These are phyloP conservation scores for Rhizomys pruinosus DNA, from an alignment of 2,113 vertebrate species.

Conservation along the genomic window DNA sequence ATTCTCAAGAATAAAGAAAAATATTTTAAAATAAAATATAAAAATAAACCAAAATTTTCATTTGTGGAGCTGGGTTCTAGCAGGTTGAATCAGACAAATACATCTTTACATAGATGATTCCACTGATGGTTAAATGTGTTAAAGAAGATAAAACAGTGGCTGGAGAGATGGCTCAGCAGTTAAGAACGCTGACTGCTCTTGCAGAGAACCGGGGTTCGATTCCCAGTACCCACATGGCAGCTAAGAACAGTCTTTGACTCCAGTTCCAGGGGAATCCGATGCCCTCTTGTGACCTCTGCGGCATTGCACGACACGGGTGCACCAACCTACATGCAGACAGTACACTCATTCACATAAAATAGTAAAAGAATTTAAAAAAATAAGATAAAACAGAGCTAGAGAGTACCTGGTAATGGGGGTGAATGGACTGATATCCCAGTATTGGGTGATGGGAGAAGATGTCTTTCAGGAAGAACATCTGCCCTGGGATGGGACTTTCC, in stretches of 20 bases:
- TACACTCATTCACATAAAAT: too few species aligned
- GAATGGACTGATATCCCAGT: not conserved
- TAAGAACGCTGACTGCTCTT: too few species aligned
- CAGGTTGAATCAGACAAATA: not conserved
- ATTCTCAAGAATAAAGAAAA: not conserved
- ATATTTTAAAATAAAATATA: not conserved
- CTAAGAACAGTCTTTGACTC: too few species aligned
- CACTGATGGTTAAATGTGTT: fast-evolving
- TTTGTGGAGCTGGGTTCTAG: not conserved
- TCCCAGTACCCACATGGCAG: too few species aligned
- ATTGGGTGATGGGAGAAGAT: not conserved
- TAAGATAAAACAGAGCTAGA: not conserved
- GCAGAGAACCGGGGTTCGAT: too few species aligned
- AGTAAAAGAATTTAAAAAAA: too few species aligned
- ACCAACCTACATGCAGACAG: too few species aligned
- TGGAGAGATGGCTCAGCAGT: not conserved
- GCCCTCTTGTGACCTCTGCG: too few species aligned
- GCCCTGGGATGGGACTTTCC: too few species aligned
- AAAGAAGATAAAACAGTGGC: not conserved
- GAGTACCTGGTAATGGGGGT: too few species aligned
- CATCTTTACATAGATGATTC: not conserved
- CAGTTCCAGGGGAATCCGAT: too few species aligned
- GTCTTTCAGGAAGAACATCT: not conserved
- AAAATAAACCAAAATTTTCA: not conserved
- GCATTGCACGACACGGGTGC: too few species aligned